Evolutionary conservation across 2,797 vertebrate genomes (phyloP), one percentile per base, ranked within the genome.

Genomic region (Pseudochromis fuscus): DNA sequence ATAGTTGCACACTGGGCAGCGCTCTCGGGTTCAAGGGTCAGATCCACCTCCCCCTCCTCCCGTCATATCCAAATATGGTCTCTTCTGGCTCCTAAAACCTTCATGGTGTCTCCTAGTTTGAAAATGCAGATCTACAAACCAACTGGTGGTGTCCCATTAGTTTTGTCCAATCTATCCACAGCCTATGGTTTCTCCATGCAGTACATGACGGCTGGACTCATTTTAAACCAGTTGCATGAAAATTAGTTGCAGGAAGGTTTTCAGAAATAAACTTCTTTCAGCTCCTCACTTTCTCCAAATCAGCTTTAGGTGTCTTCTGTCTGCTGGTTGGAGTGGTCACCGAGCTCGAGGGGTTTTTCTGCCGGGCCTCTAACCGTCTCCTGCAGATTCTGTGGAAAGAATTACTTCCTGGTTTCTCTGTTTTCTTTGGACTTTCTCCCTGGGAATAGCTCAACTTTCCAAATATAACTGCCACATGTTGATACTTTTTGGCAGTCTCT

Each of bases 401-500:
- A 57, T 75, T 78, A 75, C 86, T 88, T 92, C 88, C 89, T 89
- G 76, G 71, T 89, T 84, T 77, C 46, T 21, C 46, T 87, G 72
- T 87, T 91, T 87, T 88, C 65, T 75, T 89, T 88, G 86, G 89
- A 87, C 45, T 44, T 65, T 68, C 75, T 90, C 80, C 72, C 71
- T 82, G 83, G 81, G 81, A 88, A 89, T 87, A 83, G 81, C 68
- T 83, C 80, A 84, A 80, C 81, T 89, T 92, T 93, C 91, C 90
- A 91, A 91, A 91, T 91, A 84, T 93, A 93, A 88, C 83, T 72
- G 79, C 84, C 88, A 90, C 86, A 87, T 87, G 87, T 83, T 83
- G 70, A 83, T 83, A 48, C 40, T 46, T 87, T 85, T 75, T 87
- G 78, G 84, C 86, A 67, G 71, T 78, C 3, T 7, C 24, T 65